Evolutionary conservation across 2,113 vertebrate genomes (phyloP), one percentile per base, ranked within the genome.

Genomic region (Semicossyphus pulcher): DNA sequence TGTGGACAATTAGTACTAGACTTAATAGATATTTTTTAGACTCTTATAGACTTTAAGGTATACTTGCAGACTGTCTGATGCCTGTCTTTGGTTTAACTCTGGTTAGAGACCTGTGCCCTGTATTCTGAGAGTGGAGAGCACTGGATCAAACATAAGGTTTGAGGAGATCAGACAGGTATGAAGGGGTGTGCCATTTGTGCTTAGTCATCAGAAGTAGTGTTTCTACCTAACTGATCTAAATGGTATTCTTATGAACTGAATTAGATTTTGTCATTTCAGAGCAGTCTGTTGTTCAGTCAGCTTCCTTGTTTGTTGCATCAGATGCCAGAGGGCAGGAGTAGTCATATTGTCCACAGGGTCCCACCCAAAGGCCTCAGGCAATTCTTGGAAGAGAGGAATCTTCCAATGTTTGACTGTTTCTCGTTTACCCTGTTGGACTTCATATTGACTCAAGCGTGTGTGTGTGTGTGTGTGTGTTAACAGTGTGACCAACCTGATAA

Each of bases 361-460:
- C 84, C 75, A 72, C 81, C 77, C 81, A 71, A 75, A 75, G 29
- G 67, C 80, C 79, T 78, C 4, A 21, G 62, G 77, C 64, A 52
- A 25, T 57, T 62, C 28, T 62, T 48, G 8, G 37, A 62, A 25
- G 37, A 59, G 70, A 73, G 74, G 48, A 83, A 72, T 57, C 57
- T 48, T 77, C 16, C 8, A 15, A 10, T 59, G 54, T 85, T 78
- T 80, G 76, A 75, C 65, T 16, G 60, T 69, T 87, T 87, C 85
- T 88, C 86, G 82, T 89, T 91, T 87, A 83, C 75, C 88, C 78
- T 32, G 56, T 81, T 85, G 68, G 67, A 73, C 86, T 87, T 83
- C 44, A 80, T 87, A 70, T 84, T 80, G 81, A 90, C 78, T 82
- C n/a, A 49, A 63, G 62, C n/a, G n/a, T n/a, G n/a, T n/a, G n/a